These are phyloP conservation scores for Calameuta pallipes DNA, from an alignment of 2,888 invertebrate genomes.

Conservation along the genomic window DNA sequence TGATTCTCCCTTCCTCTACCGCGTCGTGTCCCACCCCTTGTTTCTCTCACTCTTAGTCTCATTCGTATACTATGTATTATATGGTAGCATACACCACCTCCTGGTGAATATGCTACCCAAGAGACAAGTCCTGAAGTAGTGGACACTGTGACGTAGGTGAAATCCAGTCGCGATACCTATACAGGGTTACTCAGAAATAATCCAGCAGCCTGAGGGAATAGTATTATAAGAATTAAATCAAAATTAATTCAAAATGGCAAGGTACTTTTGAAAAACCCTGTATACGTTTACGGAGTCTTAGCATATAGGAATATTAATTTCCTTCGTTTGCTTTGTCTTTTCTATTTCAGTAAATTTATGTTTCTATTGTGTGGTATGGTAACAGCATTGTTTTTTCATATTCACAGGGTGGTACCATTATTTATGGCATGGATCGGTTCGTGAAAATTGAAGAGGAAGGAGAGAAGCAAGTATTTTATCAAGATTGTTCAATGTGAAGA, in stretches of 20 bases:
- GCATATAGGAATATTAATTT: not conserved
- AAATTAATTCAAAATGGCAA: not conserved
- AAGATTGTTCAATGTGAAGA: not conserved
- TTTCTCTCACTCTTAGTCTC: conserved; percentile 15
- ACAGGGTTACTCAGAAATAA: not conserved
- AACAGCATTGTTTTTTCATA: not conserved
- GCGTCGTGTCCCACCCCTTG: conserved; percentile 28
- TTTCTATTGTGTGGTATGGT: not conserved
- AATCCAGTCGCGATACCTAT: conserved; percentile 36
- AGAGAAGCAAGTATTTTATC: not conserved
- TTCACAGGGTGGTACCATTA: not conserved
- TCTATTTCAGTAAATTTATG: not conserved
- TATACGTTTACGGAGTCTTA: not conserved
- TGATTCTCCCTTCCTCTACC: not conserved
- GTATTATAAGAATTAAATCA: not conserved
- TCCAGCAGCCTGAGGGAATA: not conserved
- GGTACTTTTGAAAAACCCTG: not conserved
- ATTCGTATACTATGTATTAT: not conserved
- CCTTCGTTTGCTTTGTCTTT: not conserved
- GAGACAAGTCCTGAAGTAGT: conserved; percentile 17
- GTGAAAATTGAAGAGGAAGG: not conserved
- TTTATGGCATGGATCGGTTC: not conserved
- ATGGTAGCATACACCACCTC: not conserved
- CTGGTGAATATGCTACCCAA: not conserved
- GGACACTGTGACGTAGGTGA: conserved; percentile 47